Base-by-base conservation (phyloP, 92 coral and sea anemone genomes). In the Parazoanthus swiftii region DNA sequence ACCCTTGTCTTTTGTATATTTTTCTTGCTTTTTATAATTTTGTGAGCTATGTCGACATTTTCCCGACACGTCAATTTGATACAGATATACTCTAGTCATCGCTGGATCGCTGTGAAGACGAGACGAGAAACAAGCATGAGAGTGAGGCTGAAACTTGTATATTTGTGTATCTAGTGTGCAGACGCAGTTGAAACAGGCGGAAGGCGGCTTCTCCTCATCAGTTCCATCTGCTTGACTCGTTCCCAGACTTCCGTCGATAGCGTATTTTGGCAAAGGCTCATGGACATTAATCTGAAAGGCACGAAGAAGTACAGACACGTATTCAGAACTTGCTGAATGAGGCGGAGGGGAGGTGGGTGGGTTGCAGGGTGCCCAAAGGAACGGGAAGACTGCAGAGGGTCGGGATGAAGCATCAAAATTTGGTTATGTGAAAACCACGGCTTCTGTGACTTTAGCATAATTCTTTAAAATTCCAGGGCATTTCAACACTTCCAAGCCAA, bases 201-300 rank as follows among this genome's bases (percentile, higher is more conserved):
- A 39, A 90, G 79, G 16, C 92, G 86, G 59, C 81, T 74, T 79
- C 94, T 92, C 76, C 99, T 85, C 85, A 91, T 81, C 48, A 74
- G 79, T 85, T 96, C 99, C 91, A 96, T 86, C 80, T 92, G 88
- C 88, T 96, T 96, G 5, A 95, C 98, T 86, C 80, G 93, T 54
- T 81, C 89, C 99, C 98, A 96, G 85, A 91, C 82, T 81, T 96
- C 99, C 73, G 85, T 86, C 43, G 95, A 89, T 48, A 96, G 92
- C 21, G 96, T 80, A 9, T n/a, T 85, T 84, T 91, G 90, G 33
- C 99, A 98, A 70, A 66, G 86, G 80, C 99, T 96, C 79, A 95
- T 77, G 43, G 95, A 88, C 98, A 96, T 88, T 15, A 96, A 80
- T 50, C 92, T 90, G 43, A 82, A 74, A 86, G 11, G 26, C 3